Evolutionary conservation across 2,888 invertebrate species (phyloP), one percentile per base, ranked within the genome.

Genomic region (Labia minor): DNA sequence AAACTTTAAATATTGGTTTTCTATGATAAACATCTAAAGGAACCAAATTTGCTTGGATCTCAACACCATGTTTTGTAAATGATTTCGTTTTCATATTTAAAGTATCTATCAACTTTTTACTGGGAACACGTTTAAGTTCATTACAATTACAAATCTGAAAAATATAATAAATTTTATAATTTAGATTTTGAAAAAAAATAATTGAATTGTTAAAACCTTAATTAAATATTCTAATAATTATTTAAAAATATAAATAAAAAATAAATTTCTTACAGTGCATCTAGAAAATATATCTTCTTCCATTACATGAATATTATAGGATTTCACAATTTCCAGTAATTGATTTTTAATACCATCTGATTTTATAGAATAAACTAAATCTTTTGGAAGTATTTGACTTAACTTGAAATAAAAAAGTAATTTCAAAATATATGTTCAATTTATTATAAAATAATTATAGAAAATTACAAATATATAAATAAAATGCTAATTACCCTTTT

Each of bases 221-320:
- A 26, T 26, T 6, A 26, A 26, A 26, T 26, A 8, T 26, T 26
- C 3, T 8, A 26, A 26, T 6, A 26, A 26, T 26, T 26, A 26
- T 26, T 26, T 3, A 3, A 26, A 26, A 26, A 26, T 8, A 26
- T n/a, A 26, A 26, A 26, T 26, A 6, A 26, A 26, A 26, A 26
- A 6, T 49, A 49, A 49, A 49, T 49, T 61, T 49, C 83, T 81
- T 76, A 86, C 85, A 77, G 86, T 83, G 77, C 92, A 92, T 72
- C 88, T 81, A 72, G 83, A 86, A 73, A 89, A 86, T 69, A 90
- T 82, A 76, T 90, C 83, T 69, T 80, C 80, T 74, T 83, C 80
- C 26, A 80, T 81, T 64, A 90, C 80, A 62, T 76, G 75, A 67
- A 92, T 80, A 74, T 86, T 85, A 75, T 86, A 90, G 74, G 83